These are phyloP conservation scores for Parthenolecanium corni DNA, from an alignment of 2,888 invertebrate species.

Conservation along the genomic window DNA sequence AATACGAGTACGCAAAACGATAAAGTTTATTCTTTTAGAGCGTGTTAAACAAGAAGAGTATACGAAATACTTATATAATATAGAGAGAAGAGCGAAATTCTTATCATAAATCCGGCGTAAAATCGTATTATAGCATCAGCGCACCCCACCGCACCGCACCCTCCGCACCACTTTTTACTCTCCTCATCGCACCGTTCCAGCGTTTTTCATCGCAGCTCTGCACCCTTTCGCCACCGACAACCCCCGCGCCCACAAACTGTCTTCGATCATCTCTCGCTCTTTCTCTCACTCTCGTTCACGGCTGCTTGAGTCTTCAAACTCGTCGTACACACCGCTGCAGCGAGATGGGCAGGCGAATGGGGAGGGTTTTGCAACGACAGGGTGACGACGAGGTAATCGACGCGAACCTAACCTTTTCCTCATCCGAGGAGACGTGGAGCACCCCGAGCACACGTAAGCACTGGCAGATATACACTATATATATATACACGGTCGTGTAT, in stretches of 20 bases:
- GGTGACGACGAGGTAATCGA: conserved; percentile 16
- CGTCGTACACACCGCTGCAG: background rate
- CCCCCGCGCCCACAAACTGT: no score
- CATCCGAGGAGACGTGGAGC: background rate
- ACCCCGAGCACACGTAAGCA: no score
- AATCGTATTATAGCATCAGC: conserved; percentile 28
- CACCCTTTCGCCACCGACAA: no score
- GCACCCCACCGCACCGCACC: no score
- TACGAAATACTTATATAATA: background rate
- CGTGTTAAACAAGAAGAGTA: conserved; percentile 24
- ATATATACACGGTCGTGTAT: no score
- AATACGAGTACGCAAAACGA: conserved; percentile 10
- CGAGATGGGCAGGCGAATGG: no score
- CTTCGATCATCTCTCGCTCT: conserved; percentile 14
- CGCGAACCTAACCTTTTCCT: conserved; percentile 17
- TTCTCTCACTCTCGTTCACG: conserved; percentile 8
- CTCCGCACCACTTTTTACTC: background rate
- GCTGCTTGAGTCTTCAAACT: conserved; percentile 26
- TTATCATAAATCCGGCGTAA: conserved; percentile 29
- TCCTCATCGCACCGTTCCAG: background rate
- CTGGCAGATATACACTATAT: no score
- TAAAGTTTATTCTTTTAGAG: conserved; percentile 28
- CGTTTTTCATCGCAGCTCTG: no score
- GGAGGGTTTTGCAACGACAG: background rate
- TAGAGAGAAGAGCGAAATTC: conserved; percentile 8